Evolutionary conservation across 2,113 vertebrate species (phyloP), one percentile per base, ranked within the genome.

Genomic region (Phaethornis superciliosus): DNA sequence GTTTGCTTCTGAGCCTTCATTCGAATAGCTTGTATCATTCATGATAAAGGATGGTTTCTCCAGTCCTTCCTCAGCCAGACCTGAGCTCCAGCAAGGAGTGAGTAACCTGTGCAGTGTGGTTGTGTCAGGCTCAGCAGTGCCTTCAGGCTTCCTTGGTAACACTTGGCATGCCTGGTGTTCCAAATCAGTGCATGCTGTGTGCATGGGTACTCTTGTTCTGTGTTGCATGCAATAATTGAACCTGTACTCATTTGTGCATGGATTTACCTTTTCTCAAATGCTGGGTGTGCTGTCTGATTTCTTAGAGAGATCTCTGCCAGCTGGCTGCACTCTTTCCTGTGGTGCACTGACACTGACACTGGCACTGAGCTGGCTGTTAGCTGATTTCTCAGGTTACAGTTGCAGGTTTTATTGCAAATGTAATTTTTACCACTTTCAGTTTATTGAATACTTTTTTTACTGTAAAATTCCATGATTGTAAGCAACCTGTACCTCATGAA

Each of bases 161-260:
- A 26, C 86, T 88, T 85, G 74, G 59, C 79, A 28, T 69, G 83
- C 87, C 81, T 77, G 78, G 58, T 59, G 81, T 79, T 92, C 83
- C 81, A 81, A 3, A 58, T 79, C 62, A 62, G 70, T 14, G 70
- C 65, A 1, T 84, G 88, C 92, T 68, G 72, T 32, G 92, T 78
- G 92, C 81, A 5, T 8, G 91, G 70, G 7, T 37, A 51, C 81
- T 78, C 33, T 16, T 18, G 32, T 71, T 88, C 64, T 1, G 3
- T 76, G 89, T 12, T 65, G 78, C 72, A 82, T 71, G 21, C 65
- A 22, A 76, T 47, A 82, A 94, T 72, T 67, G 62, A 67, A 59
- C 32, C 55, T 17, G 9, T 37, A 12, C 77, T 89, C 40, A 6
- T 59, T 65, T 88, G 3, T 91, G 42, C 3, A 1, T 72, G 84